phyloP scores from a whole-genome alignment of 2,797 vertebrate genomes.

The Sorex maritimensis region DNA sequence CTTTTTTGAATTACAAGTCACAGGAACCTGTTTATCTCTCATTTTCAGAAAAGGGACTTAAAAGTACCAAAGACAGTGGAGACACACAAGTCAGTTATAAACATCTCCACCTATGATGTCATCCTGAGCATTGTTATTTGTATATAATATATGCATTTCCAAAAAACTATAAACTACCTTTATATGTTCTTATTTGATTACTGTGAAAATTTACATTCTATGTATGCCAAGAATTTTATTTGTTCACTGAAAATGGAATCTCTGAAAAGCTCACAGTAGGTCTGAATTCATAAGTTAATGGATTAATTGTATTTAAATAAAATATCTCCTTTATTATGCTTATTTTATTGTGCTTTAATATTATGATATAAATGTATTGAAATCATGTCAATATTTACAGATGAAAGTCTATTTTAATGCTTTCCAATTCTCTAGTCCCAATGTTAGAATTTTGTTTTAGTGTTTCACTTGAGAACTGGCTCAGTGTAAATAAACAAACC shows the following conservation, averaged over 20 bases:
- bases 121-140: not conserved
- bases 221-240: no score
- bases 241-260: no score
- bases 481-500: slow-evolving; percentile 2
- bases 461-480: not conserved
- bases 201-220: no score
- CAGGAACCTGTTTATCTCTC: not conserved
- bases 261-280: no score
- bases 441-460: slow-evolving; percentile 5
- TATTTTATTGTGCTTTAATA: not conserved
- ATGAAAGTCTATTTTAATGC: slow-evolving; percentile 12
- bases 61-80: not conserved
- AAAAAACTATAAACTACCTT: no score
- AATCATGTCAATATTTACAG: slow-evolving; percentile 21
- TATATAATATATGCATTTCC: no score
- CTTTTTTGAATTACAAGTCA: slow-evolving; percentile 4
- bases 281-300: no score
- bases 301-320: no score
- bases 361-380: not conserved
- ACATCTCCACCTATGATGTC: not conserved
- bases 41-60: not conserved
- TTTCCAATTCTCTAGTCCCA: not conserved
- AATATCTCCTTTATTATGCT: no score
- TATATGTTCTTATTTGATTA: no score
- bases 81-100: not conserved